A percentile compares a stretch with the other conserved stretches of the same genome.
Conservation (phyloP, 2,888 invertebrate genomes). For the Hyposoter dolosus region DNA sequence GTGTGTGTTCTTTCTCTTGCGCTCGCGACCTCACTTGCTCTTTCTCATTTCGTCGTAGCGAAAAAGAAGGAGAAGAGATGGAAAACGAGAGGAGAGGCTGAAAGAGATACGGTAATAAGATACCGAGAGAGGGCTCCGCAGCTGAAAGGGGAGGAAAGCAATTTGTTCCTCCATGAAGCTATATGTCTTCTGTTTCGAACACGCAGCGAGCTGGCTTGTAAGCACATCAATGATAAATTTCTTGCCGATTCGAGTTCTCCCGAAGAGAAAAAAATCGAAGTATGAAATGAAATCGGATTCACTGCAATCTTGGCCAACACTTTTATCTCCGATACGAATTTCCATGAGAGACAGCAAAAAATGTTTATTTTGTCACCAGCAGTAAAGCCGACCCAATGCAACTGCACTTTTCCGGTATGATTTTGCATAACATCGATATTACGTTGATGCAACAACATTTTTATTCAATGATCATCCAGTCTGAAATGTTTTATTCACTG, state of each 20-base stretch:
- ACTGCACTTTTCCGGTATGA: not conserved
- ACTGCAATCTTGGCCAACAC: conserved; percentile 10
- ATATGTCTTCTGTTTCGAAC: conserved; percentile 69
- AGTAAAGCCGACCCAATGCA: not conserved
- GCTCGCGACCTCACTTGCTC: conserved; percentile 12
- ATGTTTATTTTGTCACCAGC: not conserved
- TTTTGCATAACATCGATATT: not conserved
- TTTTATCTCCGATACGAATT: conserved; percentile 26
- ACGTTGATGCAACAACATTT: not conserved
- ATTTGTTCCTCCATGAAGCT: conserved; percentile 64
- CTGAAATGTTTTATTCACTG: not conserved
- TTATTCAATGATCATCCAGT: not conserved
- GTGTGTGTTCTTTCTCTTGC: not conserved
- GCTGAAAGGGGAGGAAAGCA: conserved; percentile 62
- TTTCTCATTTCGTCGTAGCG: not conserved
- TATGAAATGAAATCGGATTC: conserved; percentile 30
- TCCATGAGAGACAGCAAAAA: not conserved
- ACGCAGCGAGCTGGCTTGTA: conserved; percentile 34
- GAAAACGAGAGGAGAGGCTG: conserved; percentile 62
- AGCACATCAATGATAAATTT: conserved; percentile 66
- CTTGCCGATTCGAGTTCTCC: conserved; percentile 55
- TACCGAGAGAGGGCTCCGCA: conserved; percentile 36
- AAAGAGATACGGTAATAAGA: conserved; percentile 64
- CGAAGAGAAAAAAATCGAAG: not conserved
- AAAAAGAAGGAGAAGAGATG: conserved; percentile 42